Evolutionary conservation across 1,140 invertebrate species (phyloP), one percentile per base, ranked within the genome.

Genomic region (Formica exsecta): DNA sequence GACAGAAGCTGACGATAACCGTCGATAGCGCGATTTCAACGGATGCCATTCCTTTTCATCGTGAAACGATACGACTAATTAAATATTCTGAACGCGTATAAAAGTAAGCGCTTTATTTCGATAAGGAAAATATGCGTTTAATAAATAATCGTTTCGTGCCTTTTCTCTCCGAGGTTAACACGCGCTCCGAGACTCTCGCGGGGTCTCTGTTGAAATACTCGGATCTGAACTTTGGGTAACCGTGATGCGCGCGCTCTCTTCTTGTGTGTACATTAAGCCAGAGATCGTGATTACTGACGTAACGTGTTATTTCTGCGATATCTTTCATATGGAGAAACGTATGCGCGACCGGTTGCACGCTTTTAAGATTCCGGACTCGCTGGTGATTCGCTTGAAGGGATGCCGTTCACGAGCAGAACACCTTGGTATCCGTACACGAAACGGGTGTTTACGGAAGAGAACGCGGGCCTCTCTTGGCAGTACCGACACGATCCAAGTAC

Each of bases 271-370:
- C 79, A 74, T 61, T 61, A 73, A 38, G 9, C 68, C n/a, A 6
- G 19, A 32, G 68, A 83, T 83, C 16, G 68, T 38, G 79, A 83
- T 74, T 74, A 61, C 68, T 83, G 79, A 83, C 38, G 54, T 41
- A 61, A 83, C 68, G 54, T 83, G 79, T 83, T 74, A 83, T 83
- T 83, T 73, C 73, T 70, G 25, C 57, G 79, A 83, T 61, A 74
- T 83, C 51, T 61, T 61, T 73, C 79, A 36, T 48, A 74, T 25
- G 54, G 79, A 71, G 66, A 59, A 73, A 62, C 11, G 19, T 22
- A 29, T 8, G 36, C 64, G 36, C 48, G 51, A 75, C 19, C 25
- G 76, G 51, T n/a, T 16, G 71, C 13, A 7, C n/a, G 76, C 76
- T 68, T 68, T 68, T 68, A 79, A 68, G 29, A 79, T 79, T 68